Evolutionary conservation across 2,888 invertebrate genomes (phyloP), one percentile per base, ranked within the genome.

Genomic region (Pardosa pseudoannulata): DNA sequence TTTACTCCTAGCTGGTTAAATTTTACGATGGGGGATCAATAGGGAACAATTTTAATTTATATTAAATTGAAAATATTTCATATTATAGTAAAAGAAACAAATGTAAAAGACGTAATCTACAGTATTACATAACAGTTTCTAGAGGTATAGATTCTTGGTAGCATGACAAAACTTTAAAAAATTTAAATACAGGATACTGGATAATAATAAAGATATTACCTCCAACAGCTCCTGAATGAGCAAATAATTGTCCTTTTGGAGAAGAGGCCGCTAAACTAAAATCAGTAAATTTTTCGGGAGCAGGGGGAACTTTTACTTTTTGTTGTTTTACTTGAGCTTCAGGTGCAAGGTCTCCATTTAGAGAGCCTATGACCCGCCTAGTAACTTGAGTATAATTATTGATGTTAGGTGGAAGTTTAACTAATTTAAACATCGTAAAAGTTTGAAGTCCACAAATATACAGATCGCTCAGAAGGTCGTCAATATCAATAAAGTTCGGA

Each of bases 201-300:
- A n/a, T n/a, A 36, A 9, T 5, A 36, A 36, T 5, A 9, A 5
- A 36, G 5, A 36, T 62, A n/a, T 75, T 78, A 87, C 87, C 73
- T 72, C 83, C 83, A 72, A 85, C 19, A 65, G 79, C 79, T 32
- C 75, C 83, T 1, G 88, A 70, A 27, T 68, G 74, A 19, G 46
- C 83, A 36, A 74, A 67, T 64, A 88, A 65, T 39, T 83, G 75
- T 13, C 80, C 79, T 29, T 71, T 83, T 19, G 79, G 83, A 16
- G 70, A 68, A 62, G 46, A 29, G 11, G 46, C 23, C 7, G 76
- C 65, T 27, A 88, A 36, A 29, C 73, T 76, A 56, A 50, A 78
- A 11, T 50, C 27, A 0, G 79, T 85, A n/a, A 73, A 28, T 75
- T 65, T 88, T 6, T 31, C 50, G 13, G 88, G 79, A 9, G 46